phyloP scores from a whole-genome alignment of 1,140 invertebrate genomes.

The Samia ricini region DNA sequence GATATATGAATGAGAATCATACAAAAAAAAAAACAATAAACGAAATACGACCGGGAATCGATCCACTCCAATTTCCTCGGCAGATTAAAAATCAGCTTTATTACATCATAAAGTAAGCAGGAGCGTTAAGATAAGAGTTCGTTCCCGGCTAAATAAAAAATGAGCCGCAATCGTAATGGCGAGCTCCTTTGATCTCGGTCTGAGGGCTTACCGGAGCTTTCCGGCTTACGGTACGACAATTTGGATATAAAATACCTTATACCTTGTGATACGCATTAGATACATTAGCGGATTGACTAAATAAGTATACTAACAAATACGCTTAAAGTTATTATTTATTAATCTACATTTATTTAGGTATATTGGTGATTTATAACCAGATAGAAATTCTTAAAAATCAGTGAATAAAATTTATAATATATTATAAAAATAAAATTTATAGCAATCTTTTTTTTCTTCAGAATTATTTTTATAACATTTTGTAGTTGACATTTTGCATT shows the following conservation, averaged over 20 bases:
- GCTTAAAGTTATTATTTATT: too few relatives aligned
- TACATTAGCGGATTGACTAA: slow-evolving; percentile 69
- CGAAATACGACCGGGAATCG: neutral
- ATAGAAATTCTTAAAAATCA: too few relatives aligned
- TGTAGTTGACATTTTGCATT: too few relatives aligned
- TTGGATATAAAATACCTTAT: slow-evolving; percentile 73
- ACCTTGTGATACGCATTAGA: slow-evolving; percentile 62
- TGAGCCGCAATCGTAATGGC: slow-evolving; percentile 74
- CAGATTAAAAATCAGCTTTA: slow-evolving; percentile 77
- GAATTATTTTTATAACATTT: too few relatives aligned
- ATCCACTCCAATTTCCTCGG: neutral
- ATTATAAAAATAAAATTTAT: too few relatives aligned
- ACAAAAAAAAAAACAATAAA: slow-evolving; percentile 13
- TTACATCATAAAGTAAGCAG: slow-evolving; percentile 73
- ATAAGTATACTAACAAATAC: neutral
- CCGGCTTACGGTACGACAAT: slow-evolving; percentile 60
- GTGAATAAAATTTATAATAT: too few relatives aligned
- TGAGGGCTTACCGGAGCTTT: slow-evolving; percentile 69
- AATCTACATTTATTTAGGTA: too few relatives aligned
- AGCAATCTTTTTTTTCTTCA: too few relatives aligned
- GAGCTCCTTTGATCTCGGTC: slow-evolving; percentile 74
- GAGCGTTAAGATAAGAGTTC: slow-evolving; percentile 71
- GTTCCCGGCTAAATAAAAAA: slow-evolving; percentile 71
- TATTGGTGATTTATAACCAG: too few relatives aligned
- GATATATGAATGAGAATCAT: neutral